Conservation (phyloP, 2,888 invertebrate species). For the Limulus polyphemus region DNA sequence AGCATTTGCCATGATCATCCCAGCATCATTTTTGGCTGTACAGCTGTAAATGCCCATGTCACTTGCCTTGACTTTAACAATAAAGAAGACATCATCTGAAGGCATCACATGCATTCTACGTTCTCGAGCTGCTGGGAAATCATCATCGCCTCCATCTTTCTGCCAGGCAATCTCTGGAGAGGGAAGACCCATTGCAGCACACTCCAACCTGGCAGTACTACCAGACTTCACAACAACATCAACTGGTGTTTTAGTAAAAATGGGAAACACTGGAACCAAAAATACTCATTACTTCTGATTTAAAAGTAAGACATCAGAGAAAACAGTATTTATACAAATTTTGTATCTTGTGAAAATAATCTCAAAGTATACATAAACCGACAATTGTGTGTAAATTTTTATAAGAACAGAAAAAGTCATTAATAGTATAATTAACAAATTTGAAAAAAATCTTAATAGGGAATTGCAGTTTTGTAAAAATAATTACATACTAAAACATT, state of each 20-base stretch:
- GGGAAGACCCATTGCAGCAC: conserved; percentile 80
- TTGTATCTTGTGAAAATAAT: too few species aligned
- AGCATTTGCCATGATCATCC: conserved; percentile 71
- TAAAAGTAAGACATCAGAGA: not conserved
- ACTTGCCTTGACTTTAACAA: conserved; percentile 71
- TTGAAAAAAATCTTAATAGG: too few species aligned
- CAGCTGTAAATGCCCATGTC: conserved; percentile 91
- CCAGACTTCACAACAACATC: conserved; percentile 75
- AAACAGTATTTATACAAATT: too few species aligned
- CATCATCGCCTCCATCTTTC: conserved; percentile 69
- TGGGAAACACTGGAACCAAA: conserved; percentile 56
- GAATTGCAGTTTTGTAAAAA: too few species aligned
- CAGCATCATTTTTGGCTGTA: conserved; percentile 79
- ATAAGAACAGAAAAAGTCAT: too few species aligned
- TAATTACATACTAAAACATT: too few species aligned
- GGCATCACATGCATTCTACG: conserved; percentile 85
- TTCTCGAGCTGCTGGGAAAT: conserved; percentile 88
- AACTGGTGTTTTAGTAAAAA: conserved; percentile 66
- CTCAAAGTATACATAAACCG: too few species aligned
- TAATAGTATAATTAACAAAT: not conserved
- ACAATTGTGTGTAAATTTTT: too few species aligned
- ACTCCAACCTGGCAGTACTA: conserved; percentile 72
- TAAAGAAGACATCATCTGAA: conserved; percentile 79
- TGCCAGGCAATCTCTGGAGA: conserved; percentile 78
- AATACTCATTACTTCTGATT: conserved; percentile 1